Evolutionary conservation across 35 echinoderm and acorn worm species (phyloP).

Genomic region (Heliocidaris erythrogramma): DNA sequence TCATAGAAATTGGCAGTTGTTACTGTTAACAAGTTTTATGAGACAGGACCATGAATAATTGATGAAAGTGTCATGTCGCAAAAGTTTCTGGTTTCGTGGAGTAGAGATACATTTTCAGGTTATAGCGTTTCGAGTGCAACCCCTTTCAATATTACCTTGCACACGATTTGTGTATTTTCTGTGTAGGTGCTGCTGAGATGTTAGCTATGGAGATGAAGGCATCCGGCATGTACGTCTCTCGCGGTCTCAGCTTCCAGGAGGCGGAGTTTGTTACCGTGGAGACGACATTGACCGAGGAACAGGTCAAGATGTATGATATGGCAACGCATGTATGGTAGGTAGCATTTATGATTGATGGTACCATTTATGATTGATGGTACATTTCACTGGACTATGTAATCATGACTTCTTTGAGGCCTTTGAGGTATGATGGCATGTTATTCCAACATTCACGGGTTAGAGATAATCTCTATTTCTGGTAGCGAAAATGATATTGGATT

Average conservation of each 20-base stretch:
- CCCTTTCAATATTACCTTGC: too few species aligned
- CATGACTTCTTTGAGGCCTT: background rate
- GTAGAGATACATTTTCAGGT: too few species aligned
- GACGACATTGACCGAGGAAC: constrained; percentile 63
- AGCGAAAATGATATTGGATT: background rate
- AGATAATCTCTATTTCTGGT: too few species aligned
- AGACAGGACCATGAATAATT: too few species aligned
- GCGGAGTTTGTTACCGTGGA: constrained; percentile 86
- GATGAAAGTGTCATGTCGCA: too few species aligned
- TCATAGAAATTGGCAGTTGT: too few species aligned
- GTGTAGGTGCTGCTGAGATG: constrained; percentile 88
- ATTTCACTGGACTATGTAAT: background rate
- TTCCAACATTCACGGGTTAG: too few species aligned
- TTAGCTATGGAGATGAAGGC: constrained; percentile 98
- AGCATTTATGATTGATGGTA: too few species aligned
- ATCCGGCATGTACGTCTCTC: constrained; percentile 86
- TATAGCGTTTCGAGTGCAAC: too few species aligned
- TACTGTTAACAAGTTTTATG: too few species aligned
- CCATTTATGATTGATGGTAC: background rate
- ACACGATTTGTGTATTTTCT: background rate
- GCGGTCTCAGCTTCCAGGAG: constrained; percentile 79
- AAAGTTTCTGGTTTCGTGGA: too few species aligned
- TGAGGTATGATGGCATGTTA: too few species aligned
- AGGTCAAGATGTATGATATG: constrained; percentile 85
- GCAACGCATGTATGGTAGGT: constrained; percentile 90